Base-by-base conservation (phyloP, 2,797 vertebrate genomes). In the Hyperoplus lanceolatus region DNA sequence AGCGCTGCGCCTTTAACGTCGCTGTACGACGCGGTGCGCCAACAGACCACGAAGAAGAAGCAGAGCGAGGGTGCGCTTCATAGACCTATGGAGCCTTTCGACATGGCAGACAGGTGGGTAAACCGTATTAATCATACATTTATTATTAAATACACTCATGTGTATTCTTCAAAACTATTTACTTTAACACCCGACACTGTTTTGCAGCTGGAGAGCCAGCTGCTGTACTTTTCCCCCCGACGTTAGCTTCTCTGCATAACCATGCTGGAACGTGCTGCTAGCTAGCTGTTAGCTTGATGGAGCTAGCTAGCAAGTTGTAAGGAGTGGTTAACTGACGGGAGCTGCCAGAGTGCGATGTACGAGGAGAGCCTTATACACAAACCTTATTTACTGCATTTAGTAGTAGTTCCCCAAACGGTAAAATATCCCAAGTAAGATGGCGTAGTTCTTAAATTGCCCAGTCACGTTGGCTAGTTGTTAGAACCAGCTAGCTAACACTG, bases 31-130 rank as follows among this genome's bases (percentile, higher is more conserved):
- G 21, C 21, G 21, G 3, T 50, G 29, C 45, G 15, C 38, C 11
- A 48, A 9, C 1, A 10, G 45, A 4, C 41, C 39, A 38, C n/a
- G 77, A 80, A 70, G 86, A 81, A 84, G 75, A 60, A 48, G 61
- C 60, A 71, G 62, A 48, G 8, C 21, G 63, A 70, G 75, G 84
- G 81, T 56, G 90, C 80, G 21, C 21, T 21, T 21, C 21, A 21
- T 21, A 21, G 1, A 21, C 21, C 21, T 21, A 21, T 78, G 83
- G 48, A 64, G 78, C 48, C 2, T 38, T 75, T 63, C 82, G 75
- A 84, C 88, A 91, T 88, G 86, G 85, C 82, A 85, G 84, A 69
- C 81, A 90, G 90, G 89, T 92, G 82, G 77, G 85, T 80, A 38
- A 6, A 51, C 63, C 60, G 42, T 6, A 8, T 42, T 70, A 81